Conservation (phyloP, 1,140 invertebrate genomes). For the Sinonovacula constricta region DNA sequence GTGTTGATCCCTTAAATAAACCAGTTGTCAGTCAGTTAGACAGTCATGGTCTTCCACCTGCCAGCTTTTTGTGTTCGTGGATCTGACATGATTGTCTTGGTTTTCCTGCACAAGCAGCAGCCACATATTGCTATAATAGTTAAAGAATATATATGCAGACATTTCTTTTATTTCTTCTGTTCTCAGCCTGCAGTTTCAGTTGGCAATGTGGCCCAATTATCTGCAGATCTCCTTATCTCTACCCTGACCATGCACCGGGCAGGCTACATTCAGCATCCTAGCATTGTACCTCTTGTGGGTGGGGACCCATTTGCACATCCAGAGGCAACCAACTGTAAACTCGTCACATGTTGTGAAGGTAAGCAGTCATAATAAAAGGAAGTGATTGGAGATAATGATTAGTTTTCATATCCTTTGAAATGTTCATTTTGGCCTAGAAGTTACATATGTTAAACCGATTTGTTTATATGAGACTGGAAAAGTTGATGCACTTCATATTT, state of each 20-base stretch:
- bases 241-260: constrained; percentile 83
- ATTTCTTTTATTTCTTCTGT: background rate
- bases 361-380: too few species aligned
- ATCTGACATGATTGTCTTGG: background rate
- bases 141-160: background rate
- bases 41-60: too few species aligned
- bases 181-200: constrained; percentile 86
- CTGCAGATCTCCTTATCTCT: constrained; percentile 86
- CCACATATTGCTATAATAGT: too few species aligned
- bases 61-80: background rate
- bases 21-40: too few species aligned
- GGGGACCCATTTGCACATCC: constrained; percentile 84
- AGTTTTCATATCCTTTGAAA: too few species aligned
- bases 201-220: constrained; percentile 89
- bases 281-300: constrained; percentile 85
- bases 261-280: constrained; percentile 83
- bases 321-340: constrained; percentile 79
- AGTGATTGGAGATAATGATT: too few species aligned
- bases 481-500: too few species aligned
- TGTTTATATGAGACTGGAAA: too few species aligned
- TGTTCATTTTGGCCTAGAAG: too few species aligned
- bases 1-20: too few species aligned
- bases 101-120: too few species aligned
- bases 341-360: constrained; percentile 76
- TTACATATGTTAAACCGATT: too few species aligned